Evolutionary conservation across 2,113 vertebrate species (phyloP).

Genomic region (Numida meleagris): DNA sequence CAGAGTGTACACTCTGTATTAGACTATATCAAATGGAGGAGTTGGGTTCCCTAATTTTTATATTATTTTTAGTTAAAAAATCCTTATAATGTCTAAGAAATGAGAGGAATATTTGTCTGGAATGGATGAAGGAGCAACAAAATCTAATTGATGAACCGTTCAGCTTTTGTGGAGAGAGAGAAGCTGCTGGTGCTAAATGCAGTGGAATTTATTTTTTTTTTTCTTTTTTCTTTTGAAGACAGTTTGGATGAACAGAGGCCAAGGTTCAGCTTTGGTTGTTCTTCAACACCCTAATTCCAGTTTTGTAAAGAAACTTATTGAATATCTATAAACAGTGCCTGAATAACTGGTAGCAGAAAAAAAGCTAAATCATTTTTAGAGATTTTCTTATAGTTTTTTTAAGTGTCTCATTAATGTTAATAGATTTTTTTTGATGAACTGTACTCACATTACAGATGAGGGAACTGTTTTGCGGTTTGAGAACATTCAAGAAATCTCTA

Average conservation of each 20-base stretch:
- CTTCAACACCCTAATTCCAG: neutral
- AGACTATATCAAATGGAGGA: neutral
- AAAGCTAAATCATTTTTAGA: constrained; percentile 1
- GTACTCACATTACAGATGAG: neutral
- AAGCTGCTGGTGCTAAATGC: neutral
- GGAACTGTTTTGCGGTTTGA: neutral
- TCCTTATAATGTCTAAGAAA: neutral
- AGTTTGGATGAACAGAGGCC: neutral
- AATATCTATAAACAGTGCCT: neutral
- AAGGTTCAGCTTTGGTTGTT: neutral
- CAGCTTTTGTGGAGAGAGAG: neutral
- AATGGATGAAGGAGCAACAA: neutral
- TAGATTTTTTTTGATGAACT: constrained; percentile 21
- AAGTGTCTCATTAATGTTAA: constrained; percentile 40
- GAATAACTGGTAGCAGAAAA: neutral
- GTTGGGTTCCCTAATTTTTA: neutral
- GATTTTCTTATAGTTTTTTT: neutral
- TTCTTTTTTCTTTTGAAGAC: neutral
- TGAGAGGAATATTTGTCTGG: neutral
- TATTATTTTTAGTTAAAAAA: neutral
- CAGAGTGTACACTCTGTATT: neutral
- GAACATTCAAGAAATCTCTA: constrained; percentile 4
- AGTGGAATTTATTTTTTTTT: neutral
- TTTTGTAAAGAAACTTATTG: neutral
- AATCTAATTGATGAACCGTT: neutral